phyloP scores from a whole-genome alignment of 2,113 vertebrate species.

The Otis tarda region DNA sequence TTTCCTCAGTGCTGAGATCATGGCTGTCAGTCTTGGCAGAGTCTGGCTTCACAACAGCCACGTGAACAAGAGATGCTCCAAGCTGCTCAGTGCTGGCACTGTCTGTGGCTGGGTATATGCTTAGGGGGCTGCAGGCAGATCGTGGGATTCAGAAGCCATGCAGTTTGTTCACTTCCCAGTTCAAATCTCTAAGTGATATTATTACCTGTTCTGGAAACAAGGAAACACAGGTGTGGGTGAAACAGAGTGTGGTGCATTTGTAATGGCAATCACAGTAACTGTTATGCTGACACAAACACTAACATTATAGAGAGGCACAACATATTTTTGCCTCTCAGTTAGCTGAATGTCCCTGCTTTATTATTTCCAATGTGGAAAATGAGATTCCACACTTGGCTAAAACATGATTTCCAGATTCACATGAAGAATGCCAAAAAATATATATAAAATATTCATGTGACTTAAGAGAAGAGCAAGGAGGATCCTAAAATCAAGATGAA shows the following conservation, averaged over 20 bases:
- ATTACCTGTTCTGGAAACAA: not conserved
- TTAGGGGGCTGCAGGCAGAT: not conserved
- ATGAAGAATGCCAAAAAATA: not conserved
- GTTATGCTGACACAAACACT: not conserved
- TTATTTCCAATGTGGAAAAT: not conserved
- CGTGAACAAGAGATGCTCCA: not conserved
- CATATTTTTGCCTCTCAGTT: not conserved
- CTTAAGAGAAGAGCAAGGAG: not conserved
- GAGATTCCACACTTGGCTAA: not conserved
- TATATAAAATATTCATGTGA: not conserved
- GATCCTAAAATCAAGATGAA: not conserved
- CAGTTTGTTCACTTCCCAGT: not conserved
- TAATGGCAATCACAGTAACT: not conserved
- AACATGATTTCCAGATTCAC: not conserved
- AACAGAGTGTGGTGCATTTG: not conserved
- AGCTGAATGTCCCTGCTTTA: not conserved
- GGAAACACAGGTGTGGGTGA: not conserved
- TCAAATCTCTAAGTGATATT: not conserved
- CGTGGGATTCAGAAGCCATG: rapidly evolving
- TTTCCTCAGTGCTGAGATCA: not conserved
- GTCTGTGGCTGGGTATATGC: not conserved
- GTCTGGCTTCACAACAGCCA: not conserved
- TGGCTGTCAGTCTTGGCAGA: not conserved
- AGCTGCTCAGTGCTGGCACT: not conserved
- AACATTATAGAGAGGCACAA: not conserved